These are phyloP conservation scores for Seriola dumerili DNA, from an alignment of 2,113 vertebrate species.

Conservation along the genomic window DNA sequence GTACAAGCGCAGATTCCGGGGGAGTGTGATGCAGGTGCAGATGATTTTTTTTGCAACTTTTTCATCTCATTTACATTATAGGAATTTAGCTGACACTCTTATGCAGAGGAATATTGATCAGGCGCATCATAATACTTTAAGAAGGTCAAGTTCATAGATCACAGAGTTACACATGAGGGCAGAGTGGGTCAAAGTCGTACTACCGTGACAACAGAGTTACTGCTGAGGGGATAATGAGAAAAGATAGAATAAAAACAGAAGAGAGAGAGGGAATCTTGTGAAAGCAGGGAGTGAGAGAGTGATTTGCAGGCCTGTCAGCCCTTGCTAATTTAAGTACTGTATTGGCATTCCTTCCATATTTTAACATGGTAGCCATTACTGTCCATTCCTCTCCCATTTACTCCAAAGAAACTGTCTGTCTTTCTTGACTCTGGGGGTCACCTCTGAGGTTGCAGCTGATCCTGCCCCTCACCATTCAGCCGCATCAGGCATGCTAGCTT, in stretches of 20 bases:
- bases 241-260: neutral
- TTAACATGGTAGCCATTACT: no score
- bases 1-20: conserved; percentile 27
- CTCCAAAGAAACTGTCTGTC: no score
- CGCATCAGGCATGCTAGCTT: no score
- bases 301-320: neutral
- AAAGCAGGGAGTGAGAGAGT: no score
- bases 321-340: neutral
- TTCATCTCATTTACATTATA: conserved; percentile 42
- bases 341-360: no score
- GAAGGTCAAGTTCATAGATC: conserved; percentile 22
- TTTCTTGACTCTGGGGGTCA: neutral
- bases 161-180: neutral
- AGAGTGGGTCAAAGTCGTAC: neutral
- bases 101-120: conserved; percentile 3
- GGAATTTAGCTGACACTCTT: conserved; percentile 20
- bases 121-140: neutral
- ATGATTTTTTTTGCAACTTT: conserved; percentile 22
- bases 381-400: no score
- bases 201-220: neutral
- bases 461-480: neutral
- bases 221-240: neutral
- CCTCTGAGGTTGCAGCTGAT: neutral
- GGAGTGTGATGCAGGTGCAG: conserved; percentile 7
- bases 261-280: neutral